phyloP scores from a whole-genome alignment of 2,113 vertebrate genomes.

The Rhinogobius similis region DNA sequence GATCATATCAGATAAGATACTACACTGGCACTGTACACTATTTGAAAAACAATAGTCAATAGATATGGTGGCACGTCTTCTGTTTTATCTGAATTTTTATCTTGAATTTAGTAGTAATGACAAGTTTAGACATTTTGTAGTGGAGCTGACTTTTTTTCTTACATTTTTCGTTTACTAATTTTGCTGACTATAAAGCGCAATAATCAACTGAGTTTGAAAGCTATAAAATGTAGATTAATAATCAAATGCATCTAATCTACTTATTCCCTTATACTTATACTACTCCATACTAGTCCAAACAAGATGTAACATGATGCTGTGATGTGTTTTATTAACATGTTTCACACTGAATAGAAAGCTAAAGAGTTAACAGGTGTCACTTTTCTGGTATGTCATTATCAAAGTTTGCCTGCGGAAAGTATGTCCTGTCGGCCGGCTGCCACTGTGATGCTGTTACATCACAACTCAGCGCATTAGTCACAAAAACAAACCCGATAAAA shows the following conservation, averaged over 20 bases:
- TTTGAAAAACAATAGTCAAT: background rate
- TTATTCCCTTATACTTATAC: too few species aligned
- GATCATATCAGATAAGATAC: background rate
- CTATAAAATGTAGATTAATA: too few species aligned
- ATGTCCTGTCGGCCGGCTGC: conserved; percentile 37
- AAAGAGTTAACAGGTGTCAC: conserved; percentile 35
- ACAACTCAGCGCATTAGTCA: background rate
- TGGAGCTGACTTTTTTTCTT: too few species aligned
- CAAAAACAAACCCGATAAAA: background rate
- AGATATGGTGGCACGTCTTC: background rate
- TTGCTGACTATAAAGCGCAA: too few species aligned
- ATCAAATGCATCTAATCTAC: too few species aligned
- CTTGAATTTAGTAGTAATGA: too few species aligned
- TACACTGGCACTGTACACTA: background rate
- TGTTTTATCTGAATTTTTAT: background rate
- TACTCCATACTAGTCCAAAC: too few species aligned
- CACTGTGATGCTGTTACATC: background rate
- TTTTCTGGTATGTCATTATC: conserved; percentile 35
- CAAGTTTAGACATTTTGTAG: too few species aligned
- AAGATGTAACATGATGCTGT: background rate
- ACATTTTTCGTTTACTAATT: too few species aligned
- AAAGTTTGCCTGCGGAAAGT: conserved; percentile 33
- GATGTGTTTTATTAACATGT: background rate
- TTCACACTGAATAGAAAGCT: background rate
- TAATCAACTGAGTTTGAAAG: background rate